Evolutionary conservation across 1,140 invertebrate genomes (phyloP), one percentile per base, ranked within the genome.

Genomic region (Panulirus ornatus): DNA sequence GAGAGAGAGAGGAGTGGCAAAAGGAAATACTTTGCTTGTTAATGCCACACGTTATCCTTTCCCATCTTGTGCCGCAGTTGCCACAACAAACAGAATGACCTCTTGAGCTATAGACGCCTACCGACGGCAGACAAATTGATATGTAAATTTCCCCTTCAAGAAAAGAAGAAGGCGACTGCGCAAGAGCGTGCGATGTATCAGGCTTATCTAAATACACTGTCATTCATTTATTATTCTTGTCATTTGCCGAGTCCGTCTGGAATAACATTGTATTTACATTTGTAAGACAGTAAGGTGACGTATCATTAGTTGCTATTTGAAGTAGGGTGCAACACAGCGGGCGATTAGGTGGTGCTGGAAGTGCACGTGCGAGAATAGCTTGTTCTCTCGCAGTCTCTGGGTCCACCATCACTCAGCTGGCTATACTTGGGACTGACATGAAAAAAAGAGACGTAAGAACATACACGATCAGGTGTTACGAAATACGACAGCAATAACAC

Each of bases 121-220:
- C 58, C 11, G 58, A 66, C 58, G 30, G 58, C 58, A 66, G 58
- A 66, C 58, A 66, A 66, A 66, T 66, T 66, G 58, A 27, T 27
- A 66, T 66, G 58, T 66, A 66, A 66, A 66, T 66, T 66, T 66
- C 30, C 58, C 58, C 27, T 66, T 66, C n/a, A n/a, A n/a, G n/a
- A 66, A 66, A n/a, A 66, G n/a, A 66, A 66, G n/a, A n/a, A 66
- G 27, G n/a, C 22, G 11, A 66, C 3, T 66, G 58, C 30, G 58
- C 58, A 8, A 27, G 58, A 22, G 30, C 11, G 58, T 22, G n/a
- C 6, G 30, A 27, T 66, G 27, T 27, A 66, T 66, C 58, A 66
- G 27, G 27, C 58, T 66, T 66, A 66, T 66, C 58, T 66, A 66
- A 30, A 66, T 66, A 66, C 30, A 66, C 58, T 11, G n/a, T 30